Conservation (phyloP, 2,888 invertebrate species). For the Cylindroiulus punctatus region DNA sequence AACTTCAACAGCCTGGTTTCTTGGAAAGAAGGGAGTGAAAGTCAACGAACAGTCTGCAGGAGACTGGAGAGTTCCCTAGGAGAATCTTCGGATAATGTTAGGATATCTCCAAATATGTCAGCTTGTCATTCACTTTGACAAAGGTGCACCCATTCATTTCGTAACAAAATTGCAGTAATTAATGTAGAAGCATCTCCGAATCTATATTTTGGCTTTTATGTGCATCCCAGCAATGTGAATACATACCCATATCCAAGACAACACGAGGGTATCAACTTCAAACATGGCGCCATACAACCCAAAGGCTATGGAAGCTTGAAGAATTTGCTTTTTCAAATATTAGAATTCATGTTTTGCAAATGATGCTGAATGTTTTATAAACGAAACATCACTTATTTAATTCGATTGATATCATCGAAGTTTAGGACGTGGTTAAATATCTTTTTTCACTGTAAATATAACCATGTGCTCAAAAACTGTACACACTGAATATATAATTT, state of each 20-base stretch:
- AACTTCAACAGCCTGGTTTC: conserved; percentile 38
- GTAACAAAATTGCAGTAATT: conserved; percentile 3
- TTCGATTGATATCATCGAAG: too few species aligned
- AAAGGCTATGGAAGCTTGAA: background rate
- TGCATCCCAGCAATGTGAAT: background rate
- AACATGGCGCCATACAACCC: conserved; percentile 38
- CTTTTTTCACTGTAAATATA: background rate
- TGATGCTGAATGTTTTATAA: too few species aligned
- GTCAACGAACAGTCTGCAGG: conserved; percentile 31
- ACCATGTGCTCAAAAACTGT: background rate
- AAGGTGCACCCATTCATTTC: conserved; percentile 23
- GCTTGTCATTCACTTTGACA: conserved; percentile 38
- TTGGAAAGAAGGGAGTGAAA: conserved; percentile 38
- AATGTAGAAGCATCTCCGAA: conserved; percentile 16
- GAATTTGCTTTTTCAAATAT: background rate
- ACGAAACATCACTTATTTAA: too few species aligned
- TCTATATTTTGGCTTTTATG: conserved; percentile 1
- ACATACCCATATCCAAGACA: background rate
- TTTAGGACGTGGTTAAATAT: background rate
- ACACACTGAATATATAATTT: too few species aligned
- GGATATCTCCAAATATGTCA: conserved; percentile 42
- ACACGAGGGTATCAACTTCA: conserved; percentile 16
- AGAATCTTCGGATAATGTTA: conserved; percentile 35
- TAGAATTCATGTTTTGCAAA: background rate
- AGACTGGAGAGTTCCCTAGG: background rate